Evolutionary conservation across 30 jellyfish, hydroid and myxozoan species (phyloP).

Genomic region (Hydra vulgaris): DNA sequence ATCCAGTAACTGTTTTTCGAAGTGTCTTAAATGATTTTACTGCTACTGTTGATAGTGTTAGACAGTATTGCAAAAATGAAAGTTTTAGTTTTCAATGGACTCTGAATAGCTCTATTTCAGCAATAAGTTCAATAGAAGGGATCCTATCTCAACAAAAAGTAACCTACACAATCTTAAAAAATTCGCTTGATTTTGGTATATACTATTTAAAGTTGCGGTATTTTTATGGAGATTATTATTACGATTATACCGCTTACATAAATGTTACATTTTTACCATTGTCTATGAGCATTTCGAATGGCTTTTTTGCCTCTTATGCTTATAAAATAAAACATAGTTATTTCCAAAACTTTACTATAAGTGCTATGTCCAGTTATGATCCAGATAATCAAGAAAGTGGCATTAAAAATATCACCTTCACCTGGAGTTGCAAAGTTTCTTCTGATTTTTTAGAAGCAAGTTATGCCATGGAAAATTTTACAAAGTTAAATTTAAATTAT

Average conservation of each 20-base stretch:
- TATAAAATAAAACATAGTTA: not conserved
- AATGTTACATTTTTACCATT: not conserved
- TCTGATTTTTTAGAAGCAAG: not conserved
- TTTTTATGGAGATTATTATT: not conserved
- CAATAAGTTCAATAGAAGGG: too few species aligned
- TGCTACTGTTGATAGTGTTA: too few species aligned
- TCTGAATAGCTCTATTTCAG: too few species aligned
- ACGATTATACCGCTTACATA: not conserved
- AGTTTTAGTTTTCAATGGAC: too few species aligned
- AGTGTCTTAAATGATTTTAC: too few species aligned
- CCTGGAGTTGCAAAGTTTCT: not conserved
- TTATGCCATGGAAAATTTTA: too few species aligned
- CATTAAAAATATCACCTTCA: not conserved
- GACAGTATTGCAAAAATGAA: too few species aligned
- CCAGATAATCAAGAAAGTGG: not conserved
- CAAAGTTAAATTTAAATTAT: too few species aligned
- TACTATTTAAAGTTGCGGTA: not conserved
- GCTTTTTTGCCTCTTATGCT: not conserved
- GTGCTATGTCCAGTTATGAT: not conserved
- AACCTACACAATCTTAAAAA: too few species aligned
- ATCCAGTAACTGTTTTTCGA: too few species aligned
- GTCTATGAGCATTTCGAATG: not conserved
- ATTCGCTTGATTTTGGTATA: not conserved
- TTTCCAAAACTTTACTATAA: not conserved
- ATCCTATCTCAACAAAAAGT: not conserved